Conservation (phyloP, 2,797 vertebrate genomes). For the Ctenopoma multispine region DNA sequence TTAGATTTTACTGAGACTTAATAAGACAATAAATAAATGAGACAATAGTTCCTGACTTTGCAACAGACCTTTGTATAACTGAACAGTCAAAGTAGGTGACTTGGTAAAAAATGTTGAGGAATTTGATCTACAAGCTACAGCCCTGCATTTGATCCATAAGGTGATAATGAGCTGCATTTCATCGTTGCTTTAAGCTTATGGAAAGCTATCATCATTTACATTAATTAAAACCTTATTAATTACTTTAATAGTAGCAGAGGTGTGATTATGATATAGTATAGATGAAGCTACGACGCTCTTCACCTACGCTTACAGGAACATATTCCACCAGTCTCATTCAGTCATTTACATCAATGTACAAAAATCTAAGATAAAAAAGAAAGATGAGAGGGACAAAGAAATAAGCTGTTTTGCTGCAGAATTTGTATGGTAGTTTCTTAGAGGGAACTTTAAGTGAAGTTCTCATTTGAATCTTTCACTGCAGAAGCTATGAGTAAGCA, state of each 20-base stretch:
- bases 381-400: constrained; percentile 19
- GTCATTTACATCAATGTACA: constrained; percentile 19
- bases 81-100: neutral
- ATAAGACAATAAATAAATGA: neutral
- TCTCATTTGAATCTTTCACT: constrained; percentile 4
- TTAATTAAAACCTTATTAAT: constrained; percentile 13
- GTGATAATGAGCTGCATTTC: neutral
- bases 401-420: constrained; percentile 22
- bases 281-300: neutral
- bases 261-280: neutral
- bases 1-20: neutral
- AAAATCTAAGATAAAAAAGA: constrained; percentile 26
- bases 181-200: neutral
- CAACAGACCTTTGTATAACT: neutral
- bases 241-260: neutral
- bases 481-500: constrained; percentile 5
- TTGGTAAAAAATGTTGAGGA: neutral
- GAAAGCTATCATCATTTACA: constrained; percentile 2
- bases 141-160: neutral
- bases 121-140: neutral
- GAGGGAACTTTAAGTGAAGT: constrained; percentile 5
- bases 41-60: neutral
- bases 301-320: neutral
- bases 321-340: constrained; percentile 12
- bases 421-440: constrained; percentile 9